Conservation (phyloP, 2,113 vertebrate genomes). For the Illadopsis cleaveri region DNA sequence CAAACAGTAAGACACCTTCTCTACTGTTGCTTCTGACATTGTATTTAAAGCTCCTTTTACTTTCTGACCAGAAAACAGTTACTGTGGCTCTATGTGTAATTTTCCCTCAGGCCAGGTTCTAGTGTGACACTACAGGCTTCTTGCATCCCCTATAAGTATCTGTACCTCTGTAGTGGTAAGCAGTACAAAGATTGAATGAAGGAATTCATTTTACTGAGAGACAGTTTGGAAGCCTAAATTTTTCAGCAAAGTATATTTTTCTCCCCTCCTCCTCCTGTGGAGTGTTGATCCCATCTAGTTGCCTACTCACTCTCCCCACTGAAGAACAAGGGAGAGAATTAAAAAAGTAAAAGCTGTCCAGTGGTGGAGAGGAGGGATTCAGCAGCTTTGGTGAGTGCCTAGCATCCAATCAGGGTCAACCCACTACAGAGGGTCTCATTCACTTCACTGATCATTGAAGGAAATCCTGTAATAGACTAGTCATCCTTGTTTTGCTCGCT, state of each 20-base stretch:
- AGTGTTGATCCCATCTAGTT: rapidly evolving
- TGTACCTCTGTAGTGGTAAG: background rate
- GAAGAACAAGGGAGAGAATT: background rate
- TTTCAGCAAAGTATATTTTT: background rate
- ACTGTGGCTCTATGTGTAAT: background rate
- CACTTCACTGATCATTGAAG: background rate
- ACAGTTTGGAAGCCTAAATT: background rate
- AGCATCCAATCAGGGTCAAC: background rate
- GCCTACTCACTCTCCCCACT: background rate
- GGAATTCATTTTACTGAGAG: background rate
- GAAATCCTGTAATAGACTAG: background rate
- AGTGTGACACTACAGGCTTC: background rate
- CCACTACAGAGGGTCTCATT: background rate
- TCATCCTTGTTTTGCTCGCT: background rate
- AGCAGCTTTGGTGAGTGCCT: background rate
- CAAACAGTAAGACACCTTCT: background rate
- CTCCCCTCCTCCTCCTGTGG: no score
- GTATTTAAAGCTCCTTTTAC: background rate
- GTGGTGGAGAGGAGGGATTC: background rate
- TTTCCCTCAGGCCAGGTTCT: background rate
- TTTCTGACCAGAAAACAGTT: background rate
- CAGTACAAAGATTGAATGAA: background rate
- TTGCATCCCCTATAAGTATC: background rate
- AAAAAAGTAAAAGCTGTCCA: background rate
- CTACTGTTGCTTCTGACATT: background rate